Evolutionary conservation across 2,113 vertebrate species (phyloP), one percentile per base, ranked within the genome.

Genomic region (Trematocara stigmaticum): DNA sequence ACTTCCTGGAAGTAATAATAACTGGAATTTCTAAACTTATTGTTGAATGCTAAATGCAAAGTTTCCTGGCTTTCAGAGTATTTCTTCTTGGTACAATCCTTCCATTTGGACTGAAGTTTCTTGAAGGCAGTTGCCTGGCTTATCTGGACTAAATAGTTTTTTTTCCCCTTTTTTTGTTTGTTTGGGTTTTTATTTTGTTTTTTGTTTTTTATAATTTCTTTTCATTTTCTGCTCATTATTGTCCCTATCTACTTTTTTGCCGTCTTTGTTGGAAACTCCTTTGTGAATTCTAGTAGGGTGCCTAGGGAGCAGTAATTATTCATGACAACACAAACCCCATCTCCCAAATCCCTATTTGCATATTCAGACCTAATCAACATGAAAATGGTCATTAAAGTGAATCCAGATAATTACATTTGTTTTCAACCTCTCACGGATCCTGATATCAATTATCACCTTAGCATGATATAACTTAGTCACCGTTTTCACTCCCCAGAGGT

Each of bases 361-460:
- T 42, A 82, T 82, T 47, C 82, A 83, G 16, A 85, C 15, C 4
- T 55, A 51, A 78, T 81, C 42, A 38, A 31, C 64, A 55, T 51
- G 64, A 78, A 80, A 79, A 55, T 31, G 18, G 18, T 31, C 64
- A 89, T 80, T 89, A 53, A 82, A 51, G 81, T 84, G 51, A 87
- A 81, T 87, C 86, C 84, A 85, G 79, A 87, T 91, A 92, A 94
- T 91, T 78, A 66, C 59, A 90, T 76, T 74, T 71, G 23, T 76
- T 76, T 87, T 45, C 20, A 76, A 80, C 71, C 69, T 88, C 55
- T 85, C 84, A 61, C 45, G 3, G 26, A 83, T 56, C 66, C 81
- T 53, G 74, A 47, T 45, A 88, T 91, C 88, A 91, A 92, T 94
- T 94, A 91, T 86, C 91, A 93, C 90, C 88, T 86, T 87, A 90